Conservation (phyloP, 2,113 vertebrate species). For the Leptobrachium ailaonicum region DNA sequence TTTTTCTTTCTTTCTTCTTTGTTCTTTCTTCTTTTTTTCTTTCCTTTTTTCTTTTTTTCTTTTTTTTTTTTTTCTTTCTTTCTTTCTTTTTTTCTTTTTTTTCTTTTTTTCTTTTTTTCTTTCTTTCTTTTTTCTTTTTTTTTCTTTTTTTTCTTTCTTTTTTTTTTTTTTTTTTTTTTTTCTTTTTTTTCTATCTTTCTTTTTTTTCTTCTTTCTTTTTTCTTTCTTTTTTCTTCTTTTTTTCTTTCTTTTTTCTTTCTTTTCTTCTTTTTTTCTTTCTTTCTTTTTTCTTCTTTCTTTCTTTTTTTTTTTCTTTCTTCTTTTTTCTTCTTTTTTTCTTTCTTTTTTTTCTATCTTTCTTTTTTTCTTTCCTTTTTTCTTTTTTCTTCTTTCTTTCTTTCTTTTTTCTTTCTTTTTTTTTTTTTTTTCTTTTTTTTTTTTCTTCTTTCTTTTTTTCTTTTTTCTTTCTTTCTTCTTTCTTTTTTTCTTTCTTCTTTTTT, state of each 20-base stretch:
- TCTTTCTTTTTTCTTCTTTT: too few species aligned
- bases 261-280: too few species aligned
- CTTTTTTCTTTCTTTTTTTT: conserved; percentile 19
- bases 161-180: neutral
- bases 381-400: conserved; percentile 1
- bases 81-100: conserved; percentile 2
- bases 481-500: neutral
- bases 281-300: conserved; percentile 6
- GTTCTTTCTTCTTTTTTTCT: neutral
- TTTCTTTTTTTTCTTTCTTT: too few species aligned
- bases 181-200: neutral
- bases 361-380: neutral
- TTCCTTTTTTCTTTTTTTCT: neutral
- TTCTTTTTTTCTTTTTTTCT: neutral
- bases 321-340: conserved; percentile 1
- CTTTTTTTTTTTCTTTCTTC: neutral
- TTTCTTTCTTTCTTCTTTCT: neutral
- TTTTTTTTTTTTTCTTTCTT: neutral
- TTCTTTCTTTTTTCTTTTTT: too few species aligned
- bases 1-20: too few species aligned
- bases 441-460: neutral
- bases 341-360: neutral
- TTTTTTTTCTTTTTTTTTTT: neutral
- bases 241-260: neutral
- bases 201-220: neutral